Percentiles rank a stretch among this genome's conserved stretches.
phyloP scores from a whole-genome alignment of 2,888 invertebrate species.

The Emmelina monodactyla region DNA sequence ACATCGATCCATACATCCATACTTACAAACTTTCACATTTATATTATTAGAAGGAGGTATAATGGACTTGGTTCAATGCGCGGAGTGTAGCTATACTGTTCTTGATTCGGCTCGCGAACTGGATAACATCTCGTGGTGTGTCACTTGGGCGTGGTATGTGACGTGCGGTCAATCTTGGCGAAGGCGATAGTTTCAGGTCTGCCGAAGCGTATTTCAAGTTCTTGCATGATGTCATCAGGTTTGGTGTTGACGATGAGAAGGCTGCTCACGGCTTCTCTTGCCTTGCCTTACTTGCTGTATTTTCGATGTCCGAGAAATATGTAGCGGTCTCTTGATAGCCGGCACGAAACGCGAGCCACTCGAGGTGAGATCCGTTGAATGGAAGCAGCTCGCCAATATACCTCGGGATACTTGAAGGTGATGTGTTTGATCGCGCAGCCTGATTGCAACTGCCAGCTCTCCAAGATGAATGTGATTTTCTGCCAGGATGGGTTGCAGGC shows the following conservation, averaged over 20 bases:
- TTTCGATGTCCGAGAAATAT: background rate
- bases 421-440: too few relatives aligned
- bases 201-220: constrained; percentile 1
- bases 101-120: background rate
- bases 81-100: constrained; percentile 2
- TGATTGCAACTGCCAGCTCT: too few relatives aligned
- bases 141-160: background rate
- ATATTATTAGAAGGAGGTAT: too few relatives aligned
- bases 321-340: background rate
- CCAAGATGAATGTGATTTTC: too few relatives aligned
- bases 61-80: background rate
- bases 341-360: constrained; percentile 1
- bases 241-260: background rate
- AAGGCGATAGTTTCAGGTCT: background rate
- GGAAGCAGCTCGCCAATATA: background rate
- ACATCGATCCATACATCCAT: too few relatives aligned
- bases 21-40: too few relatives aligned
- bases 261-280: constrained; percentile 2
- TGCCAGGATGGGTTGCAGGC: too few relatives aligned
- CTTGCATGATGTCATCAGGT: background rate
- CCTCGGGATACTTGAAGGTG: too few relatives aligned
- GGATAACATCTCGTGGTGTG: background rate
- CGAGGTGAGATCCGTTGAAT: background rate
- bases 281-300: background rate
- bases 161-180: background rate